phyloP scores from a whole-genome alignment of 1,140 invertebrate species.

The Paraescarpia echinospica region DNA sequence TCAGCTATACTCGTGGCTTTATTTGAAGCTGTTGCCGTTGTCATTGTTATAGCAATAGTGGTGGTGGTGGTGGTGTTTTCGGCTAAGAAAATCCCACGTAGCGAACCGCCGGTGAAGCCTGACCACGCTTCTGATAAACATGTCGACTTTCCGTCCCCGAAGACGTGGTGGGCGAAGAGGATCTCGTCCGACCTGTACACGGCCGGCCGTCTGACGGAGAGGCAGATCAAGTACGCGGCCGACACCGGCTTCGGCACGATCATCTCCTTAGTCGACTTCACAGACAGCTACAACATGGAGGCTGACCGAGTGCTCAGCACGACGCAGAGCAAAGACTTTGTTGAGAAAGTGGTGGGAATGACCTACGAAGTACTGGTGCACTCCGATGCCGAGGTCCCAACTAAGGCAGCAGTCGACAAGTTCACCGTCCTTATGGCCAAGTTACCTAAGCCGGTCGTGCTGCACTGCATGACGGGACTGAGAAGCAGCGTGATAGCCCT shows the following conservation, averaged over 20 bases:
- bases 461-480: neutral
- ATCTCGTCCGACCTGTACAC: conserved; percentile 10
- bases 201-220: conserved; percentile 15
- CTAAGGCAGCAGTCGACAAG: neutral
- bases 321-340: neutral
- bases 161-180: conserved; percentile 22
- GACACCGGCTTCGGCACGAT: conserved; percentile 11
- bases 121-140: too few relatives aligned
- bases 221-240: conserved; percentile 19
- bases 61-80: too few relatives aligned
- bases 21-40: too few relatives aligned
- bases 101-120: too few relatives aligned
- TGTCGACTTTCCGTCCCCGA: neutral
- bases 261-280: neutral
- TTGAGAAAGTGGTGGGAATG: neutral
- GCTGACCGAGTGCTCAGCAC: neutral
- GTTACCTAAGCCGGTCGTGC: neutral
- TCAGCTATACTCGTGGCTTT: too few relatives aligned
- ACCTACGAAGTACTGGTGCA: neutral
- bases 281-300: neutral
- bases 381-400: neutral
- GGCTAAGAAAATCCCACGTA: too few relatives aligned
- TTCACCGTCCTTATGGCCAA: neutral
- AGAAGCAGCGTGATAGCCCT: neutral
- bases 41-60: too few relatives aligned